These are phyloP conservation scores for Balaeniceps rex DNA, from an alignment of 2,113 vertebrate genomes.

Conservation along the genomic window DNA sequence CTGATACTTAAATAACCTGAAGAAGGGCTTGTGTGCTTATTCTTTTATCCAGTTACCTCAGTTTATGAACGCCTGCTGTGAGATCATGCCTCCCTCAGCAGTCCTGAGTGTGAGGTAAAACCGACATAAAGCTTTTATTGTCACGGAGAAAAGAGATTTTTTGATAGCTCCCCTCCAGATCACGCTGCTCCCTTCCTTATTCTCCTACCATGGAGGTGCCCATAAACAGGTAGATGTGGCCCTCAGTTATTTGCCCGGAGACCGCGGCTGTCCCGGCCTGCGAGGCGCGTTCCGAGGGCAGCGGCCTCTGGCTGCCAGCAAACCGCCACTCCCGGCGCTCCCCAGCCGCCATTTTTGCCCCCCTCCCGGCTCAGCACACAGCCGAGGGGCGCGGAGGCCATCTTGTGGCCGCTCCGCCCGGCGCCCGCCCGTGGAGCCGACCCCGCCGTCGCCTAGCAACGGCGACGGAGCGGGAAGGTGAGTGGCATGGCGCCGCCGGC, in stretches of 20 bases:
- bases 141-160: background rate
- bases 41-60: background rate
- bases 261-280: accelerated
- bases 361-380: accelerated
- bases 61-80: background rate
- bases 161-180: accelerated
- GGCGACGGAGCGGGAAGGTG: background rate
- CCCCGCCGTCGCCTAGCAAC: slow-evolving; percentile 17
- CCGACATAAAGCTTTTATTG: background rate
- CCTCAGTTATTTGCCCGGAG: accelerated
- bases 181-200: background rate
- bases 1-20: accelerated
- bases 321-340: accelerated
- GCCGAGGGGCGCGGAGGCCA: slow-evolving; percentile 7
- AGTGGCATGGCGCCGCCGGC: background rate
- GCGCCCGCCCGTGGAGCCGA: too few relatives aligned
- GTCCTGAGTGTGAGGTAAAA: background rate
- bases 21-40: background rate
- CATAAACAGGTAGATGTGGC: too few relatives aligned
- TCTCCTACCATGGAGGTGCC: accelerated
- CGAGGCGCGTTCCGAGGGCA: accelerated
- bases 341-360: background rate
- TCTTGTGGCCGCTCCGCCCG: slow-evolving; percentile 9
- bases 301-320: background rate
- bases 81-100: background rate